These are phyloP conservation scores for Xenopus borealis DNA, from an alignment of 2,113 vertebrate genomes.

Conservation along the genomic window DNA sequence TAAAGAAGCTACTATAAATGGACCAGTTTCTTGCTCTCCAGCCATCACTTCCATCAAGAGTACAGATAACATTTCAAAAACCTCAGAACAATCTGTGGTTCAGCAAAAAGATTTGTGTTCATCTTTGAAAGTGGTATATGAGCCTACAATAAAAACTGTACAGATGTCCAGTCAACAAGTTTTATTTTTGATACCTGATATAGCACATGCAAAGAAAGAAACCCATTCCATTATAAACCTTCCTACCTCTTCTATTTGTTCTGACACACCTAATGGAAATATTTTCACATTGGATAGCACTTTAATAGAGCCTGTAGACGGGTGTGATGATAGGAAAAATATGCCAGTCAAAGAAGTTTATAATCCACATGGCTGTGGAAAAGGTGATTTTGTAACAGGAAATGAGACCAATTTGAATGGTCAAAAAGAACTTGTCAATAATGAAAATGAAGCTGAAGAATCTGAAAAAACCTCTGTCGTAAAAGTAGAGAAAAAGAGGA, in stretches of 20 bases:
- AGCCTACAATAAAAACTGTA: slow-evolving; percentile 72
- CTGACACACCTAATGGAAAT: slow-evolving; percentile 74
- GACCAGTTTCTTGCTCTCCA: slow-evolving; percentile 93
- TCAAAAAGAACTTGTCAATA: slow-evolving; percentile 77
- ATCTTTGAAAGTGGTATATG: slow-evolving; percentile 77
- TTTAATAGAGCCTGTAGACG: slow-evolving; percentile 78
- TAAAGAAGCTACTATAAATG: slow-evolving; percentile 92
- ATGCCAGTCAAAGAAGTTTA: slow-evolving; percentile 67
- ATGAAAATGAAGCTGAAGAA: slow-evolving; percentile 75
- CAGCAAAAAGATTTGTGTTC: slow-evolving; percentile 74
- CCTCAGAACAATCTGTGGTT: slow-evolving; percentile 76
- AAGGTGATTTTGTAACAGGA: slow-evolving; percentile 70
- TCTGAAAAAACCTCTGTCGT: slow-evolving; percentile 68
- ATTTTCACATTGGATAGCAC: slow-evolving; percentile 74
- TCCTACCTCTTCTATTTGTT: slow-evolving; percentile 79
- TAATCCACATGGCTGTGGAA: slow-evolving; percentile 76
- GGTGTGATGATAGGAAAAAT: slow-evolving; percentile 64
- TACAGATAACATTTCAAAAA: slow-evolving; percentile 80
- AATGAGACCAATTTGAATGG: slow-evolving; percentile 78
- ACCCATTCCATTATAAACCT: slow-evolving; percentile 82
- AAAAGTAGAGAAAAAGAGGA: slow-evolving; percentile 73
- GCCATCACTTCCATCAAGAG: slow-evolving; percentile 83
- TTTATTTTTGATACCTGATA: slow-evolving; percentile 83
- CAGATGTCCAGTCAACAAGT: slow-evolving; percentile 78
- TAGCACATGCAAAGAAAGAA: slow-evolving; percentile 77